Percentiles rank a stretch among this genome's conserved stretches.
Conservation (phyloP, 2,113 vertebrate species). For the Fregata magnificens region DNA sequence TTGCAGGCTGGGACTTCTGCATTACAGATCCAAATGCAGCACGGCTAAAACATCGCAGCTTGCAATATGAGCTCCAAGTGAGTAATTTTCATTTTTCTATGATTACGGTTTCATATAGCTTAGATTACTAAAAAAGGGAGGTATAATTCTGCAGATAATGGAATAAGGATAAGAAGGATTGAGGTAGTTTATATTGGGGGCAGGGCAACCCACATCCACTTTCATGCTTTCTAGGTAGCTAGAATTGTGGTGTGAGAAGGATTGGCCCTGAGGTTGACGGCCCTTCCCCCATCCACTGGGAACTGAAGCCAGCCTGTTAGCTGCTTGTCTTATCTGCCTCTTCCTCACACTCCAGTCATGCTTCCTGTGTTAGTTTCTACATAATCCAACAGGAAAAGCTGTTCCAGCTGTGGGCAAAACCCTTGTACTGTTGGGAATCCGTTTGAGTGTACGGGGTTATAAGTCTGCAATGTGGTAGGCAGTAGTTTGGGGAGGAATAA, state of each 20-base stretch:
- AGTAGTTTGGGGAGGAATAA: background rate
- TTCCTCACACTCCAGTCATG: background rate
- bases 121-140: background rate
- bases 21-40: slow-evolving; percentile 85
- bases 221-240: background rate
- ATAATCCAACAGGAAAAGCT: background rate
- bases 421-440: background rate
- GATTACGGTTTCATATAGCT: background rate
- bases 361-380: slow-evolving; percentile 29
- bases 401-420: background rate
- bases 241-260: background rate
- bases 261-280: background rate
- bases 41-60: slow-evolving; percentile 82
- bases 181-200: background rate
- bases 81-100: background rate
- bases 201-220: background rate
- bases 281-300: background rate
- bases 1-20: slow-evolving; percentile 96
- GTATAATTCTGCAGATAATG: background rate
- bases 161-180: background rate
- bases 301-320: background rate
- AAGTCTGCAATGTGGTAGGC: background rate
- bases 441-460: background rate
- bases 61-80: slow-evolving; percentile 89
- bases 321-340: background rate